A percentile compares a stretch with the other conserved stretches of the same genome.
Conservation (phyloP, 2,113 vertebrate species). For the Pelvicachromis taeniatus region DNA sequence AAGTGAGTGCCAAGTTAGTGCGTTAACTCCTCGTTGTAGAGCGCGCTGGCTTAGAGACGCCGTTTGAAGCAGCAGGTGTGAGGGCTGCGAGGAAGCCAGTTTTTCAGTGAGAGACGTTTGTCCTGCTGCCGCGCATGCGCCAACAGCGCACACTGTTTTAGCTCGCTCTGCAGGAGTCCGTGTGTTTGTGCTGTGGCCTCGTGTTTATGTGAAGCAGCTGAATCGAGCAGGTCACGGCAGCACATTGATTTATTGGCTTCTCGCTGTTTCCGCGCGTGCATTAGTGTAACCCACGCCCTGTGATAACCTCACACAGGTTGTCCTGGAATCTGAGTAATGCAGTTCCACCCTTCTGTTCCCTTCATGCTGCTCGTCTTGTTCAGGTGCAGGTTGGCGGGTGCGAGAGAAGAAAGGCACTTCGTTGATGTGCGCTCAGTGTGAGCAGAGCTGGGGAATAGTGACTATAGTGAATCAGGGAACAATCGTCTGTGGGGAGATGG, state of each 20-base stretch:
- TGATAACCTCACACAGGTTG: not conserved
- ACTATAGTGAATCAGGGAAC: not conserved
- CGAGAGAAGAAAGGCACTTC: not conserved
- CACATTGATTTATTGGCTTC: not conserved
- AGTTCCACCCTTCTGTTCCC: slow-evolving; percentile 11
- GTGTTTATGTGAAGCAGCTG: not conserved
- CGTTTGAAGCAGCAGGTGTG: not conserved
- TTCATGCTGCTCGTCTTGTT: not conserved
- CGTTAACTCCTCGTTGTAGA: not conserved
- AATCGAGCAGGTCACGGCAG: not conserved
- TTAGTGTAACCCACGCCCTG: not conserved
- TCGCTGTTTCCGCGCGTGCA: not conserved
- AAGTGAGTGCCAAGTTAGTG: not conserved
- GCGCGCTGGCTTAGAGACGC: not conserved
- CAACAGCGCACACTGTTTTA: not conserved
- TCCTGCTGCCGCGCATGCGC: not conserved
- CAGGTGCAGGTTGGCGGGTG: not conserved
- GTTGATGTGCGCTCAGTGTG: not conserved
- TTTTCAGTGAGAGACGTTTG: not conserved
- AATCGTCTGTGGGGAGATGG: not conserved
- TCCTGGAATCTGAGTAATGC: slow-evolving; percentile 35
- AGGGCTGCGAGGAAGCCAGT: not conserved
- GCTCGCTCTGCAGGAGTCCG: not conserved
- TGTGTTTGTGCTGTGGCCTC: not conserved
- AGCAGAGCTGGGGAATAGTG: not conserved